A percentile compares a stretch with the other conserved stretches of the same genome.
Evolutionary conservation across 2,888 invertebrate genomes (phyloP).

Genomic region (Xestia c-nigrum): DNA sequence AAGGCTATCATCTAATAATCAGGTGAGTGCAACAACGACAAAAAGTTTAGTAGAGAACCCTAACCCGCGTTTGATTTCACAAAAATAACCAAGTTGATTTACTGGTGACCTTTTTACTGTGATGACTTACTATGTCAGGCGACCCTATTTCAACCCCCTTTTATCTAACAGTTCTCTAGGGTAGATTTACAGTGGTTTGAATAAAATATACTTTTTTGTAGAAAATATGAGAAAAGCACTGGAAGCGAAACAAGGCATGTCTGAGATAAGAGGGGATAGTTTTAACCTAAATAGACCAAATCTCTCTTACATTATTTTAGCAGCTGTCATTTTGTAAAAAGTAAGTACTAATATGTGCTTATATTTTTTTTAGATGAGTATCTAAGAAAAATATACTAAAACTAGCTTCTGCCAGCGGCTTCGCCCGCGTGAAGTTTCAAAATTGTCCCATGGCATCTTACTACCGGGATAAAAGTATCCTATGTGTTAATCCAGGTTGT

Average conservation of each 20-base stretch:
- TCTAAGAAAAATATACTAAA: too few species aligned
- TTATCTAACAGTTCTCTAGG: constrained; percentile 44
- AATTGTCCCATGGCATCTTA: too few species aligned
- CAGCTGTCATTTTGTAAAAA: not conserved
- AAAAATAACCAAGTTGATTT: not conserved
- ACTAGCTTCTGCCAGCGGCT: too few species aligned
- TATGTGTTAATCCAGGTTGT: too few species aligned
- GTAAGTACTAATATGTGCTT: too few species aligned
- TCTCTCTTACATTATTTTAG: not conserved
- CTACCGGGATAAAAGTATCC: too few species aligned
- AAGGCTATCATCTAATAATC: too few species aligned
- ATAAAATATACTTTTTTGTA: constrained; percentile 51
- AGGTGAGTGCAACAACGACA: not conserved
- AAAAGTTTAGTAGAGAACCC: not conserved
- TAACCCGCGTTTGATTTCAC: not conserved
- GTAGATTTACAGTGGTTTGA: constrained; percentile 45
- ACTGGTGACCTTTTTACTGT: not conserved
- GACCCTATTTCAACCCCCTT: constrained; percentile 35
- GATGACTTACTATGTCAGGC: constrained; percentile 27
- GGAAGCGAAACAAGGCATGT: constrained; percentile 5
- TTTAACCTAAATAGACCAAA: not conserved
- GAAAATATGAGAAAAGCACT: constrained; percentile 39
- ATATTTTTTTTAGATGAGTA: too few species aligned
- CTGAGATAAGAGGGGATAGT: constrained; percentile 12
- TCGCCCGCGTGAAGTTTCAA: too few species aligned